Percentiles rank a stretch among this genome's conserved stretches.
Conservation (phyloP, 2,888 invertebrate species). For the Lacanobia oleracea region DNA sequence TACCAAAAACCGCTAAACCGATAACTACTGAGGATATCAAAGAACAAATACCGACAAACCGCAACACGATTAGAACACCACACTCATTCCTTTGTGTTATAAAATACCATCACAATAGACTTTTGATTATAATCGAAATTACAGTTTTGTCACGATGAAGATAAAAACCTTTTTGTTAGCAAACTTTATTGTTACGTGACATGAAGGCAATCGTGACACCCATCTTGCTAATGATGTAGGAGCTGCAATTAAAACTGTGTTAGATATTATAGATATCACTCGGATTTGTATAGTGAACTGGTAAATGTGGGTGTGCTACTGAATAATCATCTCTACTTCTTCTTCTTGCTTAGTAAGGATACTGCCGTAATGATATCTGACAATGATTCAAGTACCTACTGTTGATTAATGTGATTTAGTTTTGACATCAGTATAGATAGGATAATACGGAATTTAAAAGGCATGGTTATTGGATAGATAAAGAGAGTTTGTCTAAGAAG, state of each 20-base stretch:
- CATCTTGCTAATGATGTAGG: slow-evolving; percentile 2
- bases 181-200: slow-evolving; percentile 32
- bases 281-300: not conserved
- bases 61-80: slow-evolving; percentile 47
- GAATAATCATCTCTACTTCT: not conserved
- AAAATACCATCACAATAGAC: slow-evolving; percentile 44
- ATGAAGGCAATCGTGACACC: slow-evolving; percentile 2
- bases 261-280: not conserved
- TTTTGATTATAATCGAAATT: slow-evolving; percentile 52
- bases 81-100: slow-evolving; percentile 51
- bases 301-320: not conserved
- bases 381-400: no score
- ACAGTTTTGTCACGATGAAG: slow-evolving; percentile 46
- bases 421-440: not conserved
- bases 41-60: slow-evolving; percentile 31
- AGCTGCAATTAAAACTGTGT: slow-evolving; percentile 22
- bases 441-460: no score
- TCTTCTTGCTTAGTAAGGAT: not conserved
- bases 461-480: no score
- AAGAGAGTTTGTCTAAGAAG: no score
- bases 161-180: slow-evolving; percentile 35
- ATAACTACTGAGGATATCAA: slow-evolving; percentile 28
- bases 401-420: not conserved
- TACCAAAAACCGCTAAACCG: slow-evolving; percentile 14
- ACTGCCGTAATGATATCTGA: not conserved